Evolutionary conservation across 2,888 invertebrate genomes (phyloP), one percentile per base, ranked within the genome.

Genomic region (Mystacides longicornis): DNA sequence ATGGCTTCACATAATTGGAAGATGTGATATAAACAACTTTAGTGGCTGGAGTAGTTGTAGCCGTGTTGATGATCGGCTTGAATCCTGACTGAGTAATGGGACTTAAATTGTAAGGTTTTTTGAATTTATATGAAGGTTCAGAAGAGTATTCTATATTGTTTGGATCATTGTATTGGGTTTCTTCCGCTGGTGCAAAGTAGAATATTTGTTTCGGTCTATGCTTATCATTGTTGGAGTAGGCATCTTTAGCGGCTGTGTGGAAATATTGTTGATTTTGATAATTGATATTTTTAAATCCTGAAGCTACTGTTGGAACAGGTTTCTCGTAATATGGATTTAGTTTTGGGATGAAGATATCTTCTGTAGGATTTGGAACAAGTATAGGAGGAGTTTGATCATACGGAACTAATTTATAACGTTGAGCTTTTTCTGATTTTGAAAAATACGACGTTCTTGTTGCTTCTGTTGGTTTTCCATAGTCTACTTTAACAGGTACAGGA

Each of bases 351-450:
- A 54, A 58, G 23, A 54, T 54, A 54, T 63, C 51, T 51, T 60
- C 49, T 42, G 51, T 52, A 7, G 23, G 45, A 1, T 47, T 43
- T 2, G 58, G 57, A 14, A 67, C 63, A 63, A 67, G 67, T 3
- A 75, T 64, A 2, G 77, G 77, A 43, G 77, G 75, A 11, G 76
- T 71, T 66, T 77, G 77, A 54, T 77, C 73, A 63, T 77, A 77
- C 1, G 77, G 77, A n/a, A 77, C 69, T 43, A 77, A 65, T 66
- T 74, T 77, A 61, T 71, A 77, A 64, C 71, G 74, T 4, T 70
- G 71, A 20, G 67, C 69, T 18, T 71, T 70, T 59, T 72, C 73
- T 62, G 73, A 72, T 19, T 55, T 59, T 2, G 55, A 49, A 65
- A 75, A 77, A 64, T 75, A 76, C 55, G 70, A 68, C 42, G 72